Evolutionary conservation across 2,888 invertebrate genomes (phyloP), one percentile per base, ranked within the genome.

Genomic region (Oxystoma pomonae): DNA sequence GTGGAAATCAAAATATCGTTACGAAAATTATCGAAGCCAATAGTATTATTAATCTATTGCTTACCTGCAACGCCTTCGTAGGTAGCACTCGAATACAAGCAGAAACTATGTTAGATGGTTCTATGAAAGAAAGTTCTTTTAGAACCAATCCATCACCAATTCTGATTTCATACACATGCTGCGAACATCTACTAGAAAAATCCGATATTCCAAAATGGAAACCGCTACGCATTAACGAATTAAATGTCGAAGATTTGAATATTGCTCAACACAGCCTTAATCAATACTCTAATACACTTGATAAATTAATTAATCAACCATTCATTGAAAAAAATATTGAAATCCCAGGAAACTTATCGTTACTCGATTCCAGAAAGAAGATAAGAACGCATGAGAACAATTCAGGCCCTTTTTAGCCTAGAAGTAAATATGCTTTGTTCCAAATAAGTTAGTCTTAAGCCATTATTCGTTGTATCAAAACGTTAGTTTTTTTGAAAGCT

Each of bases 261-360:
- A 55, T 65, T 16, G 65, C 65, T 12, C 61, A 65, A 55, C 64
- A 65, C 17, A 59, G 35, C 21, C 51, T 62, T 1, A 49, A 57
- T 17, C 55, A 63, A 63, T 62, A 59, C n/a, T 51, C 62, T 1
- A 59, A 62, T 20, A 16, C 52, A 59, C 53, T 63, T 16, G 63
- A 63, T 20, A 56, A 56, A 59, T 18, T 63, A 20, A 60, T 63
- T 0, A 56, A 61, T n/a, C 55, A 64, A 61, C n/a, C n/a, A n/a
- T 35, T 7, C 35, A 35, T 35, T 35, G 12, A 35, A 3, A 35
- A 35, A 35, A 3, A 35, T 35, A 35, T 35, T 35, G 35, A 35
- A n/a, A n/a, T n/a, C n/a, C n/a, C n/a, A n/a, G n/a, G n/a, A n/a
- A n/a, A n/a, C n/a, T n/a, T n/a, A n/a, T n/a, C n/a, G n/a, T n/a